These are phyloP conservation scores for Micromys minutus DNA, from an alignment of 2,113 vertebrate species.

Conservation along the genomic window DNA sequence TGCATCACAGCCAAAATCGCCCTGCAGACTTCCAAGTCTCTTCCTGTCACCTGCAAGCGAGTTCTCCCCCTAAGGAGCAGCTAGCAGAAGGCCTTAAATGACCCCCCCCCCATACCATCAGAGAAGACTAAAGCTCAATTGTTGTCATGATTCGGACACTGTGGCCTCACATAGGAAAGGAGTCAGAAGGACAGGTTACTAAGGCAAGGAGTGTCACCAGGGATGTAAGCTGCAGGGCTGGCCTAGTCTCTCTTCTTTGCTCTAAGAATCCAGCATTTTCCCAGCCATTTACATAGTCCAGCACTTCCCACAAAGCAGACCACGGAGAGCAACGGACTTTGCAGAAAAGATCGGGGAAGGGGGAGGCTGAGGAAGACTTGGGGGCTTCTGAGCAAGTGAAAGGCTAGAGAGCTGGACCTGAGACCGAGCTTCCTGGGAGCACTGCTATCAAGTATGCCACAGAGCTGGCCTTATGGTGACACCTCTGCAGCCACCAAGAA, in stretches of 20 bases:
- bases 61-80: not conserved
- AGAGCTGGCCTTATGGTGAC: not conserved
- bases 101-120: not conserved
- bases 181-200: not conserved
- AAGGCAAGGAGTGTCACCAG: not conserved
- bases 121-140: not conserved
- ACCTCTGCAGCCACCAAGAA: not conserved
- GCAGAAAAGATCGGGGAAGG: not conserved
- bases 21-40: not conserved
- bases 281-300: not conserved
- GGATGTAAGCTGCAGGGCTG: not conserved
- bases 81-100: not conserved
- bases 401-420: not conserved
- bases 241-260: not conserved
- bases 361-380: not conserved
- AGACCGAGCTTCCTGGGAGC: not conserved
- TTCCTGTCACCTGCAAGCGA: not conserved
- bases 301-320: not conserved
- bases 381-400: not conserved
- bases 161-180: slow-evolving; percentile 2
- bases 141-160: not conserved
- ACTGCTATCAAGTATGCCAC: not conserved
- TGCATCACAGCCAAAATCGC: not conserved
- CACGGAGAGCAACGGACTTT: not conserved
- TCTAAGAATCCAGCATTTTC: not conserved